These are phyloP conservation scores for Phenganax marumi DNA, from an alignment of 92 coral and sea anemone species.

Conservation along the genomic window DNA sequence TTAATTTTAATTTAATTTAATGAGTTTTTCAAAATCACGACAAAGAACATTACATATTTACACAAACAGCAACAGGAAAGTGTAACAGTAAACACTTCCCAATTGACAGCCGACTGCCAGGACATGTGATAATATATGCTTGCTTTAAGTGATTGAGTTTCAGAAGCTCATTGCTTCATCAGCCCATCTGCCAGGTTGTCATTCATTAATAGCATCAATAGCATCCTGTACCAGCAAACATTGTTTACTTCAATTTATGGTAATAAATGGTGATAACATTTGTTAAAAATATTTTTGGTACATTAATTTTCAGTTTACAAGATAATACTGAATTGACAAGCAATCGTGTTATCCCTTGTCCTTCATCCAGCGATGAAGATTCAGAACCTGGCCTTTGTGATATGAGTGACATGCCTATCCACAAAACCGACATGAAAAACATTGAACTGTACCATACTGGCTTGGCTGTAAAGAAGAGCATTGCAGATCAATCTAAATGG, in stretches of 20 bases:
- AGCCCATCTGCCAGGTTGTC: slow-evolving; percentile 5
- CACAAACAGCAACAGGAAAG: too few species aligned
- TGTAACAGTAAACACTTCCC: too few species aligned
- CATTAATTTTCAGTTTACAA: not conserved
- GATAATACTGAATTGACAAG: slow-evolving; percentile 8
- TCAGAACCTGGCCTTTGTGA: slow-evolving; percentile 16
- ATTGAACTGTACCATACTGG: slow-evolving; percentile 16
- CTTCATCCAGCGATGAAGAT: slow-evolving; percentile 10
- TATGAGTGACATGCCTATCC: not conserved
- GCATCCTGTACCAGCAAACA: not conserved
- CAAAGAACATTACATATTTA: too few species aligned
- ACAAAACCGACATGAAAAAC: slow-evolving; percentile 5
- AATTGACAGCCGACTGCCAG: not conserved
- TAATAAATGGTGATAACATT: not conserved
- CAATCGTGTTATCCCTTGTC: slow-evolving; percentile 3
- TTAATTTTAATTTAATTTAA: not conserved
- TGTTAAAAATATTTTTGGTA: not conserved
- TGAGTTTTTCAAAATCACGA: too few species aligned
- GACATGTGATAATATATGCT: not conserved
- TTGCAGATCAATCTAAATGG: slow-evolving; percentile 10
- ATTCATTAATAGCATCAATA: not conserved
- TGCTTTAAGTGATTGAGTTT: not conserved
- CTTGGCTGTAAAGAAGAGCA: slow-evolving; percentile 5
- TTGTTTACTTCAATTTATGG: not conserved
- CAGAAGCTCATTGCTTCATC: not conserved